Conservation (phyloP, 2,113 vertebrate genomes). For the Bufo bufo region DNA sequence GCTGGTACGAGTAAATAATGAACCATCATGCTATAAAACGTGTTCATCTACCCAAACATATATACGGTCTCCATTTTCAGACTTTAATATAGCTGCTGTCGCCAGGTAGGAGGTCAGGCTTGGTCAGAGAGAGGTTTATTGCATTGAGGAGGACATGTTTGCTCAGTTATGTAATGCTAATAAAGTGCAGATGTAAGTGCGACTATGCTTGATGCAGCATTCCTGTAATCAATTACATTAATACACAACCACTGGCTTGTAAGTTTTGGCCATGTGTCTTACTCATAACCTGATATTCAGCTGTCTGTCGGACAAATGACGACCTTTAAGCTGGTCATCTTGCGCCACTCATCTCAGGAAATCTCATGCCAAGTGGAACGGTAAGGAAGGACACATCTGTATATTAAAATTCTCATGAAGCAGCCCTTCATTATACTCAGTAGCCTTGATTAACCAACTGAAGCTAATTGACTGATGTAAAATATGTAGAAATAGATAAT, state of each 20-base stretch:
- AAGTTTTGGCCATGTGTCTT: too few species aligned
- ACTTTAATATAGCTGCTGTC: constrained; percentile 52
- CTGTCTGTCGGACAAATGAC: too few species aligned
- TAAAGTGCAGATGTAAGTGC: constrained; percentile 22
- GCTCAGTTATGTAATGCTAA: constrained; percentile 40
- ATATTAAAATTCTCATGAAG: not conserved
- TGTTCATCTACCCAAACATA: constrained; percentile 22
- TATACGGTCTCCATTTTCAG: constrained; percentile 41
- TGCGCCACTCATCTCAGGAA: too few species aligned
- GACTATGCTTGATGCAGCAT: not conserved
- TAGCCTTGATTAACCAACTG: not conserved
- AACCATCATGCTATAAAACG: constrained; percentile 39
- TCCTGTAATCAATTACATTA: not conserved
- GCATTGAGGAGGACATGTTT: constrained; percentile 37
- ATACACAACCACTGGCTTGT: too few species aligned
- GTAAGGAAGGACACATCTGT: not conserved
- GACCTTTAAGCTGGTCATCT: too few species aligned
- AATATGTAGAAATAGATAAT: not conserved
- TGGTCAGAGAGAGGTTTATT: constrained; percentile 41
- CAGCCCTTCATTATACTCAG: not conserved
- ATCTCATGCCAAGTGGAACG: too few species aligned
- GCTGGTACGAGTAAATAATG: constrained; percentile 11
- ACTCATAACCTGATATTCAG: too few species aligned
- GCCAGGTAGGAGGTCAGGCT: constrained; percentile 51
- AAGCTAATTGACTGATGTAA: not conserved